Base-by-base conservation (phyloP, 2,888 invertebrate species). In the Homarus gammarus region DNA sequence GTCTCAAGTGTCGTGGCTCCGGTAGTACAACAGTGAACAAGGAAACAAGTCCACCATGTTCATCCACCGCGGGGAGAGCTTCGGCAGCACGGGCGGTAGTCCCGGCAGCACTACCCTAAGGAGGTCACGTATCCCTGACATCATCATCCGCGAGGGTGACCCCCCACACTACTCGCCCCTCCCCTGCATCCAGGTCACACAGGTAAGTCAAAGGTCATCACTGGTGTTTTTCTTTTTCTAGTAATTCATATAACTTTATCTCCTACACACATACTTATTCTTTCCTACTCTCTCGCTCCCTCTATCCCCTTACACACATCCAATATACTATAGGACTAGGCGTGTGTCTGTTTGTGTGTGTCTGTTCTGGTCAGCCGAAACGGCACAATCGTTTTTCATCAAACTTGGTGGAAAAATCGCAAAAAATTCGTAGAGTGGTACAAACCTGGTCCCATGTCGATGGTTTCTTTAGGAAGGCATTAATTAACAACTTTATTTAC, bases 161-260 rank as follows among this genome's bases (percentile, higher is more conserved):
- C 72, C 84, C 1, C 64, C 81, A 10, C 75, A 61, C 10, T 91
- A 91, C 75, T 79, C 89, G 5, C 91, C 91, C 33, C 61, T 90
- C 51, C 91, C 91, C 3, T 91, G 91, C 75, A 91, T 91, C 64
- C 91, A 91, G 51, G 91, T 91, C n/a, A 91, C 91, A 2, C 91
- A 91, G 89, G 91, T 91, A 72, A 77, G 91, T 84, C 33, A 18
- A 27, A 8, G 5, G 1, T 5, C 40, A 8, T 6, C 31, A 22
- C 64, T 27, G 5, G 8, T 64, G 8, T 22, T 27, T 18, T 22
- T 27, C 64, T 27, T 18, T 27, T 27, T n/a, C n/a, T n/a, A n/a
- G n/a, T n/a, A n/a, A n/a, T n/a, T n/a, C n/a, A 18, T 56, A 18
- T 56, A 56, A n/a, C 56, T 15, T 56, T 56, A 56, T 56, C 10